Base-by-base conservation (phyloP, 2,888 invertebrate species). In the Macropis europaea region DNA sequence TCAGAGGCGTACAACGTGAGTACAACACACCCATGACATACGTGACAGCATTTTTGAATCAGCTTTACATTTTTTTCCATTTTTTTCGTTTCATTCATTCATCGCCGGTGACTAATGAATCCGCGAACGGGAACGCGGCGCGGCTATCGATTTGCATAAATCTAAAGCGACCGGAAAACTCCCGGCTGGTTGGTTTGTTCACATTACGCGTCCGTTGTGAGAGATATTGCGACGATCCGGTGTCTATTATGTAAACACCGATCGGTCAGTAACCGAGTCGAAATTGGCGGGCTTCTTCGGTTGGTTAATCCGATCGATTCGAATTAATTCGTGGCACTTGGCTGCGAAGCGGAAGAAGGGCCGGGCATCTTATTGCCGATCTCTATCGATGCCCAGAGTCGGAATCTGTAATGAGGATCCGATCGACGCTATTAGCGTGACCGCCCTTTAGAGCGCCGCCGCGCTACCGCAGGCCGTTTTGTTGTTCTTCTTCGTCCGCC, bases 331-430 rank as follows among this genome's bases (percentile, higher is more conserved):
- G 61, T 47, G 57, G 28, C 48, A 61, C 50, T 54, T 45, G 26
- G 24, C 54, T 3, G 13, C 28, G 42, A 59, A 50, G 19, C 30
- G 52, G 52, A 67, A 43, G 43, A 3, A 17, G 7, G 42, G n/a
- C 1, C 1, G 19, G 64, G 52, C 67, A 69, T 76, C 71, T 72
- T 71, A 74, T 66, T 68, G 67, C 62, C 73, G 81, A 79, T 80
- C 63, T 61, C 36, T 78, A 82, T 82, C 82, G 61, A 24, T 36
- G 24, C 45, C 52, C 56, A 36, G 60, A 66, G 80, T 78, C 75
- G 75, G 77, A 79, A 79, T 81, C 72, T 60, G 48, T 77, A 80
- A 79, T 76, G 76, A 82, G 69, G 54, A 66, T 40, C 50, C 67
- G 70, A 77, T 71, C 71, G 59, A n/a, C 56, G 69, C 69, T 80